Percentiles rank a stretch among this genome's conserved stretches.
Evolutionary conservation across 2,113 vertebrate species (phyloP).

Genomic region (Dromiciops gliroides): DNA sequence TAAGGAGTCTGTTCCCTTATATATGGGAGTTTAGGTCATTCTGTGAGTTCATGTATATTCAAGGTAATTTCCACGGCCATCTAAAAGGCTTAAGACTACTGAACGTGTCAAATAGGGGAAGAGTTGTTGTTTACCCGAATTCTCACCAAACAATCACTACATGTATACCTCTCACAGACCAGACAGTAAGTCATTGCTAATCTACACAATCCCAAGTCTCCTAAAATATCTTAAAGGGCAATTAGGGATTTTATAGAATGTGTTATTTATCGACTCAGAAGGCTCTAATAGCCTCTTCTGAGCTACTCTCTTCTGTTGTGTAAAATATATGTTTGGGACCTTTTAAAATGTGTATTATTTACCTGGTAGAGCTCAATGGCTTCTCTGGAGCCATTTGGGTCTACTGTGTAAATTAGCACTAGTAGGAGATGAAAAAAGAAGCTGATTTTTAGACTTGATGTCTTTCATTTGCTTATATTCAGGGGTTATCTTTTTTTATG

Average conservation of each 20-base stretch:
- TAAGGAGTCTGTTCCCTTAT: no score
- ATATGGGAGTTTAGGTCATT: not conserved
- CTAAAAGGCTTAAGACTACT: not conserved
- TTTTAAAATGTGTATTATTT: conserved; percentile 74
- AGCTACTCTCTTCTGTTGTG: conserved; percentile 46
- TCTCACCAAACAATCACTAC: not conserved
- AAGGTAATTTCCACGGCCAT: not conserved
- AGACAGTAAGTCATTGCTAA: not conserved
- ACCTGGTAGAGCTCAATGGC: conserved; percentile 74
- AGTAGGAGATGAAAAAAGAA: conserved; percentile 28
- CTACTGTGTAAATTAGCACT: conserved; percentile 68
- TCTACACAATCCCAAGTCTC: not conserved
- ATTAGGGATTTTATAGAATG: conserved; percentile 64
- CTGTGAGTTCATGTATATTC: not conserved
- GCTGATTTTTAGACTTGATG: conserved; percentile 50
- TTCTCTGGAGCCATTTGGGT: conserved; percentile 70
- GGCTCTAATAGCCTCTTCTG: conserved; percentile 48
- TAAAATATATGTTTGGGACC: conserved; percentile 70
- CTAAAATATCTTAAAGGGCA: conserved; percentile 66
- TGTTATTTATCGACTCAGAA: conserved; percentile 62
- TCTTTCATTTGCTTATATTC: conserved; percentile 38
- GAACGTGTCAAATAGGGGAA: not conserved
- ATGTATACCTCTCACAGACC: not conserved
- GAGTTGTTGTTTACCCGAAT: not conserved
- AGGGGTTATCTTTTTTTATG: conserved; percentile 19